Base-by-base conservation (phyloP, 2,797 vertebrate genomes). In the Neoniphon sammara region DNA sequence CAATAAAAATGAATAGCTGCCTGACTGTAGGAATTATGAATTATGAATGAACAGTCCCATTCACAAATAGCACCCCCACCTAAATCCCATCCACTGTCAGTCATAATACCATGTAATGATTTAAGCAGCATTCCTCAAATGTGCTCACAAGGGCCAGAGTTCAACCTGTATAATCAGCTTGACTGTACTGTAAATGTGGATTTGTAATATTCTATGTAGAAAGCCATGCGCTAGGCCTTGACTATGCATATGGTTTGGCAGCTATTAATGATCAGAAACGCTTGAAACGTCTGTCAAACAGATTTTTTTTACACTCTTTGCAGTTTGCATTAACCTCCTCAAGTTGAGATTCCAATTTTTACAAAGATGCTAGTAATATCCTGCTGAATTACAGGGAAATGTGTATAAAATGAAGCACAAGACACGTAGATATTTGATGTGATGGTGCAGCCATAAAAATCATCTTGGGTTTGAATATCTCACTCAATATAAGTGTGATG, bases 171-270 rank as follows among this genome's bases (percentile, higher is more conserved):
- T 59, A 66, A 78, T 63, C 66, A 31, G 71, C 49, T 50, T 31
- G 47, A 36, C 77, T 73, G 15, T 17, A 39, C 34, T 21, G 60
- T 50, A 8, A 62, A 55, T 18, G 7, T 55, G 62, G 67, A 83
- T 63, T 78, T 59, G 23, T 7, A 49, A 69, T 63, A 7, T 47
- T 58, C 50, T 20, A 42, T 11, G 39, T 74, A 73, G 75, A 56
- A 56, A 8, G 20, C 7, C 9, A 14, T 9, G 7, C n/a, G 10
- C 7, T 39, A 11, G 34, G 34, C n/a, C 7, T 60, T 39, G 31
- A 36, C 34, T 55, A 80, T 60, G 61, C 47, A 7, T 73, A 80
- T 83, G 77, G 85, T 74, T 56, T 57, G 60, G 21, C 14, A 21
- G 2, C 9, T 25, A 53, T 53, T 14, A 12, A 56, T 18, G 46